Base-by-base conservation (phyloP, 2,888 invertebrate genomes). In the Dynastes tityus region DNA sequence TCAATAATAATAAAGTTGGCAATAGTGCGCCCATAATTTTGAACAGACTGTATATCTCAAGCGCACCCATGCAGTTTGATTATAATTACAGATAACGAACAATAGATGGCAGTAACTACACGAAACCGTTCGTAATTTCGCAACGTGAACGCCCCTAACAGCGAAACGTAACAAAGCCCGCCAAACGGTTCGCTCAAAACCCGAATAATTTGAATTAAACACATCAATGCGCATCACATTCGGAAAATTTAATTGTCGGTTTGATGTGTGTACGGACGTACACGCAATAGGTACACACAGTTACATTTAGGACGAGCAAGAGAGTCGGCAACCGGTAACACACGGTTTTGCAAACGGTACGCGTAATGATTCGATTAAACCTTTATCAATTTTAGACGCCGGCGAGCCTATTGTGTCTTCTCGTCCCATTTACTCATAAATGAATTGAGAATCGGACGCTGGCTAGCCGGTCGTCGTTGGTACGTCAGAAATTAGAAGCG, bases 131-230 rank as follows among this genome's bases (percentile, higher is more conserved):
- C 2, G 61, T 22, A 29, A 22, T 61, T 61, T 29, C 61, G 11
- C 27, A 22, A 61, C 27, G 29, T 8, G 6, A 29, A 9, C 11
- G 61, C 61, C 2, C n/a, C 13, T 55, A n/a, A 45, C 45, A 11
- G n/a, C 13, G 55, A n/a, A 55, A 16, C 6, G 29, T 6, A 32
- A 63, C 29, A 32, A 32, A 63, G 9, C 22, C 61, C 61, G 1
- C 27, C 61, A 37, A 37, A 37, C 22, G 58, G 29, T 16, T 6
- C 13, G 63, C 63, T n/a, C 4, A 29, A 68, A 68, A 51, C 27
- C 29, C 29, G 51, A 68, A 68, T 68, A 51, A 68, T 68, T 68
- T 51, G 49, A 68, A 68, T 68, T 68, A 29, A 68, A 68, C 68
- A 68, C 68, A 68, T 68, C 68, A 68, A 27, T 68, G 51, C 51